Evolutionary conservation across 1,140 invertebrate genomes (phyloP).

Genomic region (Drosophila trapezifrons): DNA sequence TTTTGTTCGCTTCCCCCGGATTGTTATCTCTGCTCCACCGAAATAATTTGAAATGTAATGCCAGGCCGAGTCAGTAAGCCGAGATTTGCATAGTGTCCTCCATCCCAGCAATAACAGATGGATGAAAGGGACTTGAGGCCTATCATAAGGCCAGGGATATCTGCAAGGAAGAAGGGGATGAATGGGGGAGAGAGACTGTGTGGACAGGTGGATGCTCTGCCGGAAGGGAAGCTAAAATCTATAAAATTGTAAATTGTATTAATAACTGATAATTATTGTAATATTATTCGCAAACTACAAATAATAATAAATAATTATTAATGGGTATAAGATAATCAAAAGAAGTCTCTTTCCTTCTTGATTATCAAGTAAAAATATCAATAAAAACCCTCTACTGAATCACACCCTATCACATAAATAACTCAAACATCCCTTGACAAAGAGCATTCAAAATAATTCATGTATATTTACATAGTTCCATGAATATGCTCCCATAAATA

Average conservation of each 20-base stretch:
- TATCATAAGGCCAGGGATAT: slow-evolving; percentile 35
- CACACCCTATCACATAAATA: background rate
- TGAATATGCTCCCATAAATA: slow-evolving; percentile 25
- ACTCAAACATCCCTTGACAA: background rate
- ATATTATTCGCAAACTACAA: background rate
- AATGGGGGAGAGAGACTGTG: too few relatives aligned
- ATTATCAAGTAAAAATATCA: too few relatives aligned
- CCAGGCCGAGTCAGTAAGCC: slow-evolving; percentile 27
- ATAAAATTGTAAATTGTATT: too few relatives aligned
- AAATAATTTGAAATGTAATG: slow-evolving; percentile 61
- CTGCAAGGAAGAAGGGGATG: background rate
- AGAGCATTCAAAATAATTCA: slow-evolving; percentile 6
- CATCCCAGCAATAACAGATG: slow-evolving; percentile 43
- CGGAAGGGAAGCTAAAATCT: background rate
- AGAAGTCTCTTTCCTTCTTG: too few relatives aligned
- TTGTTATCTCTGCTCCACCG: background rate
- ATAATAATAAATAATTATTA: too few relatives aligned
- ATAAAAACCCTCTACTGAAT: too few relatives aligned
- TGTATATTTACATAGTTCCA: slow-evolving; percentile 8
- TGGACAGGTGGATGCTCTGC: slow-evolving; percentile 12
- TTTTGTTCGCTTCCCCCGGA: slow-evolving; percentile 19
- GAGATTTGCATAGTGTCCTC: slow-evolving; percentile 50
- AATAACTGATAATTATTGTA: too few relatives aligned
- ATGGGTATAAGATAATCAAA: too few relatives aligned
- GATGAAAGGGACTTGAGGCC: slow-evolving; percentile 9